Evolutionary conservation across 1,140 invertebrate species (phyloP).

Genomic region (Zaprionus gabonicus): DNA sequence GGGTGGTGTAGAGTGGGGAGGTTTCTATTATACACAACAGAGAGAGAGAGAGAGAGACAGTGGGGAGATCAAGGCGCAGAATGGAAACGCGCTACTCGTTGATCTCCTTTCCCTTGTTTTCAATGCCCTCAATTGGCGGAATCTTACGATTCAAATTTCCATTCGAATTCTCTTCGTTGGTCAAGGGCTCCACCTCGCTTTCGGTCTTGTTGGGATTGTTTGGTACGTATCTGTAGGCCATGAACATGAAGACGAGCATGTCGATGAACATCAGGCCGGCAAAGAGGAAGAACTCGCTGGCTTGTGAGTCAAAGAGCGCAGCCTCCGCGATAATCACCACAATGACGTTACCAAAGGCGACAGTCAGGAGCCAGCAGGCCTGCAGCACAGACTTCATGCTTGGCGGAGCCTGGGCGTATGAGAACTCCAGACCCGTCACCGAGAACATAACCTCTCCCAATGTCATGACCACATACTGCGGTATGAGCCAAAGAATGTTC

Average conservation of each 20-base stretch:
- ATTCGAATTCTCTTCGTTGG: constrained; percentile 13
- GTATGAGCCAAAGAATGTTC: constrained; percentile 93
- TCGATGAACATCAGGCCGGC: constrained; percentile 93
- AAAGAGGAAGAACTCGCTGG: constrained; percentile 94
- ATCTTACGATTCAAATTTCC: constrained; percentile 32
- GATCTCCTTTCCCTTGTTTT: constrained; percentile 65
- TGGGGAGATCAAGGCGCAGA: not conserved
- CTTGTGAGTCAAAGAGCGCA: constrained; percentile 79
- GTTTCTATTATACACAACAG: constrained; percentile 63
- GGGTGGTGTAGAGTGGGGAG: not conserved
- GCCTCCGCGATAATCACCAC: constrained; percentile 91
- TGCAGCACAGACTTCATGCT: constrained; percentile 97
- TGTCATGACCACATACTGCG: constrained; percentile 95
- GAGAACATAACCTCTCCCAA: constrained; percentile 94
- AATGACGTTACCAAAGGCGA: constrained; percentile 96
- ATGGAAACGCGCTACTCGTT: constrained; percentile 20
- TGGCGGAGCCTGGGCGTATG: constrained; percentile 93
- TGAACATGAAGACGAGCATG: constrained; percentile 91
- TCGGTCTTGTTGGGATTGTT: constrained; percentile 59
- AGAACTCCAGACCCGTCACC: constrained; percentile 96
- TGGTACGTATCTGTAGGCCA: constrained; percentile 89
- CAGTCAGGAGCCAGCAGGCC: constrained; percentile 95
- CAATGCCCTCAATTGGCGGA: constrained; percentile 49
- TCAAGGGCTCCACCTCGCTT: constrained; percentile 56
- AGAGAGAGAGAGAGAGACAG: constrained; percentile 2